Percentiles rank a stretch among this genome's conserved stretches.
These are phyloP conservation scores for Lepus townsendii DNA, from an alignment of 2,797 vertebrate genomes.

Conservation along the genomic window DNA sequence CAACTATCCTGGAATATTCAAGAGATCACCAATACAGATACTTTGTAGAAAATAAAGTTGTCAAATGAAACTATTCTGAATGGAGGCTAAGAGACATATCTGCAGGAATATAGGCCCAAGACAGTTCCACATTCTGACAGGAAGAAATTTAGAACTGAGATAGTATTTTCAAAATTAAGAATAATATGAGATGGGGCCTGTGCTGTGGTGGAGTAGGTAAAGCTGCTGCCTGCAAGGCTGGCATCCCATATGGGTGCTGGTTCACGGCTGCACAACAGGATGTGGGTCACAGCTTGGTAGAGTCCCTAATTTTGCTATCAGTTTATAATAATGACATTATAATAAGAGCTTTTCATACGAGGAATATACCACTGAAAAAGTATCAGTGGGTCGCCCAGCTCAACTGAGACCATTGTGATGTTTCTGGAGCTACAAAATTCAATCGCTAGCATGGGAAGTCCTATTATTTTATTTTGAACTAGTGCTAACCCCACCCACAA, in stretches of 20 bases:
- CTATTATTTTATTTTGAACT: not conserved
- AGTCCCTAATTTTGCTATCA: not conserved
- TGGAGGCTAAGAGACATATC: not conserved
- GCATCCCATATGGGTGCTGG: too few relatives aligned
- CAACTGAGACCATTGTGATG: not conserved
- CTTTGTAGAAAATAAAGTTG: not conserved
- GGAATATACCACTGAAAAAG: not conserved
- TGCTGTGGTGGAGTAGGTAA: too few relatives aligned
- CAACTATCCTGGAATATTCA: not conserved
- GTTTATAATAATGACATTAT: not conserved
- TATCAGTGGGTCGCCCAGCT: not conserved
- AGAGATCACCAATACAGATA: not conserved
- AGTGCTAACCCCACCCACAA: not conserved
- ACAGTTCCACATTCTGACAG: not conserved
- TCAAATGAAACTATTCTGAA: not conserved
- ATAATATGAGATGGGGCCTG: not conserved
- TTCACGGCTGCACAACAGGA: too few relatives aligned
- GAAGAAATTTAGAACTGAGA: not conserved
- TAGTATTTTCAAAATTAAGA: constrained; percentile 5
- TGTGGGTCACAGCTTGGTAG: not conserved
- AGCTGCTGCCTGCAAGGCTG: too few relatives aligned
- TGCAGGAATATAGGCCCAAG: not conserved
- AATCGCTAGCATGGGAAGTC: too few relatives aligned
- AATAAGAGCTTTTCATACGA: rapidly evolving
- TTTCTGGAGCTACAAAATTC: not conserved